Evolutionary conservation across 2,888 invertebrate species (phyloP), one percentile per base, ranked within the genome.

Genomic region (Notodonta ziczac): DNA sequence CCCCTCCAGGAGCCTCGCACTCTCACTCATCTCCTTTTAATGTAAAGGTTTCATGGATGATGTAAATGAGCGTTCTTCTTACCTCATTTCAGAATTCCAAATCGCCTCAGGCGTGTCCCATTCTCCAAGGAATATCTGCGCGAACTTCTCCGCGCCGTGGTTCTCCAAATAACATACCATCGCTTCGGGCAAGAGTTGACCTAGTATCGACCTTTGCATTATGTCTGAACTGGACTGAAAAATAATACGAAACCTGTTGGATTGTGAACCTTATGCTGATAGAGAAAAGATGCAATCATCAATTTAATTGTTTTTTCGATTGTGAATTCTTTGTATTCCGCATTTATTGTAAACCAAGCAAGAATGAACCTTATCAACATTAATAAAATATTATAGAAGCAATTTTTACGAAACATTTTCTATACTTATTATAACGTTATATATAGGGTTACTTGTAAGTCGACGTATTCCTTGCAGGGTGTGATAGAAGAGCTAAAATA

Each of bases 61-160:
- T 35, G 1, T 35, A 35, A 35, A 35, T 35, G 5, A 35, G 2
- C 7, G 35, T 35, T 35, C 9, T 14, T 59, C 65, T 14, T 73
- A 96, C 96, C 97, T 96, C 99, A 99, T 99, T 91, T 99, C 98
- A 0, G 97, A 96, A 86, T 98, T 99, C 99, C 99, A 99, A 71
- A 99, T 99, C 0, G 99, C 99, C 92, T 99, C 99, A 0, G 99
- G 99, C 8, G 99, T 99, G 89, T 99, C 99, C 94, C 98, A 99
- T 92, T 99, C 99, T 0, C 99, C 99, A 16, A 99, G 94, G 90
- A 97, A 98, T 78, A 98, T 98, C 91, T 99, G 98, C 0, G 99
- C 98, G 90, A 99, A 99, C 86, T 98, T 99, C 69, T 99, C 99
- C 0, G 99, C 96, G 0, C 99, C 99, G 83, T 99, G 99, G 89